Conservation (phyloP, 2,888 invertebrate genomes). For the Parnassius apollo region DNA sequence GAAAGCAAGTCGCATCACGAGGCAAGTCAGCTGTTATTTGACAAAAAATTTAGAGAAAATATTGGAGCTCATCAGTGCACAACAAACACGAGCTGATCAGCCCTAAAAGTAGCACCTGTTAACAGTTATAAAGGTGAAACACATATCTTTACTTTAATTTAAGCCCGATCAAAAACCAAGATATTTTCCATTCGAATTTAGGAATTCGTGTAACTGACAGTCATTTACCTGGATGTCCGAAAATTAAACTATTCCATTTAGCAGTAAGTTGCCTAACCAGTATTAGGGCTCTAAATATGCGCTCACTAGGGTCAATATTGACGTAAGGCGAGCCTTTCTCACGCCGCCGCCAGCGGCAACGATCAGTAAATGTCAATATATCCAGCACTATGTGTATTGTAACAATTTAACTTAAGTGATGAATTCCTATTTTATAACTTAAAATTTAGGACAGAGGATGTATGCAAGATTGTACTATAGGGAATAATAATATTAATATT, state of each 20-base stretch:
- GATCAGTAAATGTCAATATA: conserved; percentile 68
- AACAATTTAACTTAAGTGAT: conserved; percentile 47
- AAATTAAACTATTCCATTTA: conserved; percentile 24
- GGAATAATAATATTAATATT: too few species aligned
- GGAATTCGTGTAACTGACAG: neutral
- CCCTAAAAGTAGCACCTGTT: too few species aligned
- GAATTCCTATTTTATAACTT: conserved; percentile 31
- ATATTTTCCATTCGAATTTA: too few species aligned
- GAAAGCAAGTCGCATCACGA: too few species aligned
- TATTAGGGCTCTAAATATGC: conserved; percentile 39
- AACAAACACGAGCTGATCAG: too few species aligned
- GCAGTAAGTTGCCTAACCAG: conserved; percentile 33
- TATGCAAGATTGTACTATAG: neutral
- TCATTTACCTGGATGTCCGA: neutral
- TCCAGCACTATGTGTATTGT: conserved; percentile 51
- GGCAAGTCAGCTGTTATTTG: too few species aligned
- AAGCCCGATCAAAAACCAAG: too few species aligned
- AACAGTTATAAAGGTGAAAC: too few species aligned
- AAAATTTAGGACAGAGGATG: conserved; percentile 16
- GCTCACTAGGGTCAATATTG: conserved; percentile 57
- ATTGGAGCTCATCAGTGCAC: too few species aligned
- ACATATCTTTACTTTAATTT: too few species aligned
- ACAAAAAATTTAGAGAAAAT: too few species aligned
- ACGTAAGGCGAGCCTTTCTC: conserved; percentile 64
- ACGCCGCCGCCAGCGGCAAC: conserved; percentile 47